Evolutionary conservation across 2,888 invertebrate genomes (phyloP), one percentile per base, ranked within the genome.

Genomic region (Pasiphila rectangulata): DNA sequence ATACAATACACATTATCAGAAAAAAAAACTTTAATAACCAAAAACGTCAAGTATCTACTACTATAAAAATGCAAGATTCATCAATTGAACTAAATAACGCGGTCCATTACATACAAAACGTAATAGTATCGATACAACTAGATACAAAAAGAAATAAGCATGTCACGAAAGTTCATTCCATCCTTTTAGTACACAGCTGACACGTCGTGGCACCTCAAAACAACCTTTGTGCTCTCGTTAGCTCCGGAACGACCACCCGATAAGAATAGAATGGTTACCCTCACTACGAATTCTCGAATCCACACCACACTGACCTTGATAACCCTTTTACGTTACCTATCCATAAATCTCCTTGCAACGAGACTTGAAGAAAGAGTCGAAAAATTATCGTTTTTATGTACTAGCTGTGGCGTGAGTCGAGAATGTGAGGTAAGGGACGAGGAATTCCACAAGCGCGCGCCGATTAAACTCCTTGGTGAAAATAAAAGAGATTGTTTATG

Each of bases 401-500:
- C n/a, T n/a, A 10, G 10, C 17, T 17, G 13, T 17, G 32, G 16
- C 2, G 2, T 23, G 4, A 23, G 47, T 54, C 52, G 54, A 42
- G 35, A 50, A 54, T 19, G 19, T 25, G 41, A 49, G 34, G 59
- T 59, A 57, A 38, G 51, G 46, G 40, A 64, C 73, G 72, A 79
- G 77, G 77, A 78, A 86, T 86, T 83, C 83, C 79, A 75, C 75
- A 67, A 83, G 79, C 80, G 78, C 79, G 79, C 79, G 79, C 80
- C 83, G 85, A 85, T 85, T 85, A 84, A 81, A 84, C 80, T 82
- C 68, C 73, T 83, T 80, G 81, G 80, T 84, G 80, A 85, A 87
- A 88, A 87, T 86, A 88, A 87, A 88, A 82, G 79, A 87, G 80
- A 83, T 83, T 86, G 85, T 85, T 85, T 86, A 86, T 84, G 83